A percentile compares a stretch with the other conserved stretches of the same genome.
Conservation (phyloP, 2,888 invertebrate species). For the Pyrochroa serraticornis region DNA sequence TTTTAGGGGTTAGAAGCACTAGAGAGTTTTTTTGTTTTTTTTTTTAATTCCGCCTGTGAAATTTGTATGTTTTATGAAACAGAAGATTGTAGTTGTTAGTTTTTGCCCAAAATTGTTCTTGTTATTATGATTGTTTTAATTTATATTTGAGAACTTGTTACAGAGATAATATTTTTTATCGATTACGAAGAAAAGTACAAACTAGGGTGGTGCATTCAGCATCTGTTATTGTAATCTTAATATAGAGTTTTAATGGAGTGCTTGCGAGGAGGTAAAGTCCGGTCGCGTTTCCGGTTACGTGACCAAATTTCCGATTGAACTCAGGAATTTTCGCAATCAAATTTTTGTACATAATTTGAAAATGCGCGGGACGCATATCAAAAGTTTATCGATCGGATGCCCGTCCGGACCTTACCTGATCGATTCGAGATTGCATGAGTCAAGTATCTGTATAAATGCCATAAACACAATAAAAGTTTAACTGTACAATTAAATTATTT, state of each 20-base stretch:
- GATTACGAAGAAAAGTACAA: constrained; percentile 52
- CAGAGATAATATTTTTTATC: constrained; percentile 50
- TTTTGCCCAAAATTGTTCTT: constrained; percentile 53
- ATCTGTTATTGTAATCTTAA: constrained; percentile 34
- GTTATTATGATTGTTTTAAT: constrained; percentile 53
- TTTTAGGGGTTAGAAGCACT: constrained; percentile 10
- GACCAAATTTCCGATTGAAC: constrained; percentile 41
- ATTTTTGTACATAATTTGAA: constrained; percentile 37
- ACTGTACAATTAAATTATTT: constrained; percentile 33
- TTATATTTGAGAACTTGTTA: constrained; percentile 48
- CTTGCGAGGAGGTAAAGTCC: constrained; percentile 12
- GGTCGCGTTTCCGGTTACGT: constrained; percentile 1
- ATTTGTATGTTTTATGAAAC: constrained; percentile 15
- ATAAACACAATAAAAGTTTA: constrained; percentile 22
- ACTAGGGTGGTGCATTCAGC: constrained; percentile 46
- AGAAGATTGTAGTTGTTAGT: constrained; percentile 3
- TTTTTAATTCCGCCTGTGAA: constrained; percentile 13
- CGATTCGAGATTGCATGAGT: constrained; percentile 16
- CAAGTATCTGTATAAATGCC: constrained; percentile 20
- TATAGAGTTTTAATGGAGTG: constrained; percentile 23
- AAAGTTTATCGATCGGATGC: constrained; percentile 39
- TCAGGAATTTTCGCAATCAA: constrained; percentile 49
- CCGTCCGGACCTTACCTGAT: constrained; percentile 31
- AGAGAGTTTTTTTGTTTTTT: constrained; percentile 21
- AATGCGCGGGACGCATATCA: constrained; percentile 48